Percentiles rank a stretch among this genome's conserved stretches.
Evolutionary conservation across 2,797 vertebrate species (phyloP).

Genomic region (Enteromius argenteus): DNA sequence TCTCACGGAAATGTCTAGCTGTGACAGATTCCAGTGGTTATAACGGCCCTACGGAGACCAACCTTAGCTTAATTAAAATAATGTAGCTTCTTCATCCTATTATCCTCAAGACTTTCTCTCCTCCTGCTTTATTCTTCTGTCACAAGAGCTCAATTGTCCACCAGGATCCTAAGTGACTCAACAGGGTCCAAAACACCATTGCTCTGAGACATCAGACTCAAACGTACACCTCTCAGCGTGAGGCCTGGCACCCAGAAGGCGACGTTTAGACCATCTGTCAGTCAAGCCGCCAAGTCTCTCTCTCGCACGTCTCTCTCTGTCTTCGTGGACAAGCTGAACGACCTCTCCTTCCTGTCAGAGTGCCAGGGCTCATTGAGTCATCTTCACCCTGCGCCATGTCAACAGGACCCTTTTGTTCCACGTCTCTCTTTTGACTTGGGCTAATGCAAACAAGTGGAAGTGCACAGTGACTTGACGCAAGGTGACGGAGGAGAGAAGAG

Average conservation of each 20-base stretch:
- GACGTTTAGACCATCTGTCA: conserved; percentile 68
- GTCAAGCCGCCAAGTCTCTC: conserved; percentile 60
- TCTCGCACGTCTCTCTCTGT: conserved; percentile 57
- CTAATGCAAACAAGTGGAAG: conserved; percentile 66
- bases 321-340: conserved; percentile 57
- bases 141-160: conserved; percentile 41
- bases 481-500: conserved; percentile 65
- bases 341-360: conserved; percentile 70
- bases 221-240: conserved; percentile 49
- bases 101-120: conserved; percentile 44
- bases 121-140: conserved; percentile 39
- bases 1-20: conserved; percentile 58
- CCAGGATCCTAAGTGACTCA: conserved; percentile 55
- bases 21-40: conserved; percentile 60
- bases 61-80: conserved; percentile 62
- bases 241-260: conserved; percentile 54
- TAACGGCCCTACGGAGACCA: conserved; percentile 61
- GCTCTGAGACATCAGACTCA: conserved; percentile 36
- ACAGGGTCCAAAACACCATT: conserved; percentile 58
- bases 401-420: conserved; percentile 39
- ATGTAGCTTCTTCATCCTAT: conserved; percentile 46
- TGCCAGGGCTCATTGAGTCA: conserved; percentile 66
- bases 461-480: conserved; percentile 68
- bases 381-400: conserved; percentile 38
- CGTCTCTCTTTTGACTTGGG: conserved; percentile 64